Evolutionary conservation across 2,888 invertebrate genomes (phyloP), one percentile per base, ranked within the genome.

Genomic region (Coecobrya sp.): DNA sequence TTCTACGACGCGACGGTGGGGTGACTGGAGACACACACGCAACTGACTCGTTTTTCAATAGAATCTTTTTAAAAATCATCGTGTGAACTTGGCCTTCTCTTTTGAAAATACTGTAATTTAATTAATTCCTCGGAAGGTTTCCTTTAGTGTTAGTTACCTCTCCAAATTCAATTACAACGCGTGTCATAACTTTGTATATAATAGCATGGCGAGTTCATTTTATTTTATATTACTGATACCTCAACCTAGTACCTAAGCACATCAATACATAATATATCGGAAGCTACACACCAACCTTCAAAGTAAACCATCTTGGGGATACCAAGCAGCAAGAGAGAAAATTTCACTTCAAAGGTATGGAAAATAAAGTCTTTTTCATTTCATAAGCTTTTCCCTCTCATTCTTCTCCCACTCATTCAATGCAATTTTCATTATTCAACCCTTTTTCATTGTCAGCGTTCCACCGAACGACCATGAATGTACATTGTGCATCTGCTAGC

Each of bases 11-110:
- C 45, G 19, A 36, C 52, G 36, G 19, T 36, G 82, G 82, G 82
- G 82, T 25, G 30, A 59, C 8, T 10, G 0, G 59, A 82, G 59
- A 82, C 82, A 19, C 59, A 16, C 30, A 16, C 16, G n/a, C n/a
- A n/a, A n/a, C n/a, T n/a, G n/a, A n/a, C 36, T 36, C 36, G 3
- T 36, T 52, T 30, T 27, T 11, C 36, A 30, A 68, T 22, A 10
- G 19, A 36, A n/a, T 8, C 8, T 19, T 25, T 36, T 84, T 55
- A 4, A n/a, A 4, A 16, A 16, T 16, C n/a, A n/a, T 55, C 1
- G 55, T 16, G 49, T 55, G 45, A 84, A 22, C 1, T 65, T 65
- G 62, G 19, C 81, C 81, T 81, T 81, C 52, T 55, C 36, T 55
- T 55, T 81, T 52, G 52, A 52, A 25, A 79, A 45, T 49, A 27